phyloP scores from a whole-genome alignment of 2,888 invertebrate species.

The Cerceris ruficornis region DNA sequence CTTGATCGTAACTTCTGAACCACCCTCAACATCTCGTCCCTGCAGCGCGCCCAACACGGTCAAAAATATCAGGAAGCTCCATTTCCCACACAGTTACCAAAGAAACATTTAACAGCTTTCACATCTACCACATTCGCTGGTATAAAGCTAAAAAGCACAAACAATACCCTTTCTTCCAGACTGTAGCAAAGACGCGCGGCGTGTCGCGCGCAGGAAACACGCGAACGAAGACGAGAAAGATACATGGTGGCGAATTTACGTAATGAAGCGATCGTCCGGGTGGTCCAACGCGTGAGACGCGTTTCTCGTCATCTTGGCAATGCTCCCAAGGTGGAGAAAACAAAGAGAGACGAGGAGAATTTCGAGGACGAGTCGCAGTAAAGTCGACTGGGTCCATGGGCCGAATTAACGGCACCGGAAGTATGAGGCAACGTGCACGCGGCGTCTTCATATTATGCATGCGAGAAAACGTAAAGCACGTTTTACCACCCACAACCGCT shows the following conservation, averaged over 20 bases:
- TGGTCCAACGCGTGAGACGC: constrained; percentile 67
- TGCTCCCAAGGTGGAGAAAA: constrained; percentile 56
- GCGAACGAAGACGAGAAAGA: constrained; percentile 33
- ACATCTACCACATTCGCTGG: no score
- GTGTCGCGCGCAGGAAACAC: neutral
- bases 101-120: no score
- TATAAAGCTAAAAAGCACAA: neutral
- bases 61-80: no score
- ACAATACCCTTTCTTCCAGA: neutral
- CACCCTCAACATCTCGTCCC: no score
- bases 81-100: no score
- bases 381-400: constrained; percentile 42
- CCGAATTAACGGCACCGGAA: constrained; percentile 65
- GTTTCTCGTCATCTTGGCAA: constrained; percentile 50
- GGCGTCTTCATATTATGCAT: constrained; percentile 51
- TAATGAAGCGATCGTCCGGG: constrained; percentile 74
- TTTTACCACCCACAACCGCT: constrained; percentile 59
- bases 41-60: no score
- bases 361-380: constrained; percentile 40
- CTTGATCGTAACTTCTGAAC: no score
- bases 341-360: constrained; percentile 48
- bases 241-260: constrained; percentile 62
- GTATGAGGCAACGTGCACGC: constrained; percentile 45
- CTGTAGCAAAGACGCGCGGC: neutral
- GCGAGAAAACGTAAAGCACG: constrained; percentile 45